Evolutionary conservation across 2,113 vertebrate genomes (phyloP), one percentile per base, ranked within the genome.

Genomic region (Catagonus wagneri): DNA sequence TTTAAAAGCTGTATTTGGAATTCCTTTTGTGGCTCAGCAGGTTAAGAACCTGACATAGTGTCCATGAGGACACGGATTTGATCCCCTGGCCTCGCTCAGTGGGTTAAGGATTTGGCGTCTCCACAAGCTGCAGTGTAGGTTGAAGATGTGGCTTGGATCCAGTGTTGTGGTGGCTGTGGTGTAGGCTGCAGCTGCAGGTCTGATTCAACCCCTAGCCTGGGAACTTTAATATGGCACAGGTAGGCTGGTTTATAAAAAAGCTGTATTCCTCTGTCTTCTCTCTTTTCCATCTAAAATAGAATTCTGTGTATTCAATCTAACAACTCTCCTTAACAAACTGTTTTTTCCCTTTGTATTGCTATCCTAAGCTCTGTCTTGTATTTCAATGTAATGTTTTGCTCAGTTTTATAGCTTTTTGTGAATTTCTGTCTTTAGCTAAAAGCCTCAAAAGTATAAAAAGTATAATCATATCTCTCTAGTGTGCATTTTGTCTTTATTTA

Each of bases 371-470:
- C 54, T 75, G n/a, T 7, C 12, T 94, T 96, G 7, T 61, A 39
- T 75, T 94, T 87, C 6, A 87, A 10, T 78, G 75, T 29, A 69
- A 58, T 39, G 63, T 39, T 97, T 76, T 75, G 0, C 12, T 22
- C 13, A 75, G 7, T 10, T 93, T 90, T 96, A 65, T 54, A 90
- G 14, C 1, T 86, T 95, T 96, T 34, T 39, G 7, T 90, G 22
- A 89, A 74, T 39, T 89, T 91, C 10, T 14, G 1, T 65, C 36
- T 79, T 34, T 79, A 69, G n/a, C 36, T 87, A 56, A 22, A 69
- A 63, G 25, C 22, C 56, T 29, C 63, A 65, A 61, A 93, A n/a
- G 2, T 71, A 10, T 39, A 32, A 65, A 61, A 93, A n/a, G 4
- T 71, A 10, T 39, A 32, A 39, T 56, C 32, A 63, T 52, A 27